A percentile compares a stretch with the other conserved stretches of the same genome.
Conservation (phyloP, 2,113 vertebrate genomes). For the Podilymbus podiceps region DNA sequence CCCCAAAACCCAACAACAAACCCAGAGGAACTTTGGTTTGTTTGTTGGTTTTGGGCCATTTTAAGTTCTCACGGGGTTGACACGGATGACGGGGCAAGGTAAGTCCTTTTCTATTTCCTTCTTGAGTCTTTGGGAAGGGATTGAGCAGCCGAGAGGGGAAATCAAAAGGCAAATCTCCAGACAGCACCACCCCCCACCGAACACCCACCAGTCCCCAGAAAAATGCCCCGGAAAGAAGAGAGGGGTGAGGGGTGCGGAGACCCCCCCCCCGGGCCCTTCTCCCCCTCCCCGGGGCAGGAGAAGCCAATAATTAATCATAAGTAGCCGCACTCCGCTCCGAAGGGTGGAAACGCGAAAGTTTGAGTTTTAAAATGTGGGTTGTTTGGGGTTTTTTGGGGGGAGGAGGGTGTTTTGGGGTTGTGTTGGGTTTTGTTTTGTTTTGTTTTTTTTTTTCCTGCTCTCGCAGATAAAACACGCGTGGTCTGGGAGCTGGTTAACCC, state of each 20-base stretch:
- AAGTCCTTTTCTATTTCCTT: constrained; percentile 76
- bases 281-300: neutral
- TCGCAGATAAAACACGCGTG: neutral
- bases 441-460: too few relatives aligned
- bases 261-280: neutral
- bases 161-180: neutral
- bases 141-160: neutral
- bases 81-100: constrained; percentile 72
- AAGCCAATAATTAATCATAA: constrained; percentile 33
- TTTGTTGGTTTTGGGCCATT: constrained; percentile 10
- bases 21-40: constrained; percentile 1
- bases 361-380: neutral
- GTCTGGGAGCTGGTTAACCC: neutral
- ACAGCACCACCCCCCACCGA: neutral
- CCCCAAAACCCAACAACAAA: too few relatives aligned
- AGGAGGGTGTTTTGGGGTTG: too few relatives aligned
- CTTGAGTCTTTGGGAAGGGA: constrained; percentile 37
- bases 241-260: neutral
- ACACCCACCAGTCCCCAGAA: neutral
- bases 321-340: neutral
- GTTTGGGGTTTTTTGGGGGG: neutral
- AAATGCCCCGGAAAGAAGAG: neutral
- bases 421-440: too few relatives aligned
- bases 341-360: neutral
- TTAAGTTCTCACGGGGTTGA: constrained; percentile 74